A percentile compares a stretch with the other conserved stretches of the same genome.
These are phyloP conservation scores for Apis laboriosa DNA, from an alignment of 1,140 invertebrate species.

Conservation along the genomic window DNA sequence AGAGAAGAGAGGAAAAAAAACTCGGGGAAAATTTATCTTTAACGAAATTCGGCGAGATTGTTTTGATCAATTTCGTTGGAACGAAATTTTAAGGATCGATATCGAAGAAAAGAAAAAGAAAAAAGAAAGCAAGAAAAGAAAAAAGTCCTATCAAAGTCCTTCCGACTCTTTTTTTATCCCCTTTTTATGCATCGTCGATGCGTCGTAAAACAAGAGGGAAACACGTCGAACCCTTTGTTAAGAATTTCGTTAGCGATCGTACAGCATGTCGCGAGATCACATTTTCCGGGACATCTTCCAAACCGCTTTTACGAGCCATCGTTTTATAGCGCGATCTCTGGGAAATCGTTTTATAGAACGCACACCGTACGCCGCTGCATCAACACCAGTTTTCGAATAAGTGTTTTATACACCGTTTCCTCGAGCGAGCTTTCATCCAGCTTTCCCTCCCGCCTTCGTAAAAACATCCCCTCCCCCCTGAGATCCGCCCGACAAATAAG, in stretches of 20 bases:
- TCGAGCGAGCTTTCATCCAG: neutral
- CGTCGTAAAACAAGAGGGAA: neutral
- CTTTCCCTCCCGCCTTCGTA: neutral
- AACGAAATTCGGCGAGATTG: neutral
- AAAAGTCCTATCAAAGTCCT: neutral
- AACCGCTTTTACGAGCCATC: slow-evolving; percentile 4
- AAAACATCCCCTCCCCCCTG: neutral
- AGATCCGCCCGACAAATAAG: neutral
- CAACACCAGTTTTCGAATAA: neutral
- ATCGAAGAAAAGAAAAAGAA: too few species aligned
- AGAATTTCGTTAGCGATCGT: slow-evolving; percentile 24
- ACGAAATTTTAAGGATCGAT: neutral
- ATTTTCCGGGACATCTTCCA: neutral
- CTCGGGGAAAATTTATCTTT: neutral
- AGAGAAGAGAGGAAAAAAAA: too few species aligned
- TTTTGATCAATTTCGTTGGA: neutral
- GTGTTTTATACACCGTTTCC: neutral
- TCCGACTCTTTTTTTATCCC: too few species aligned
- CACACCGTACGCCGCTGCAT: too few species aligned
- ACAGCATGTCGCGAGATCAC: neutral
- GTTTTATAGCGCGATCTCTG: neutral
- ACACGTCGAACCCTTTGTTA: neutral
- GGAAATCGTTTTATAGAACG: slow-evolving; percentile 6
- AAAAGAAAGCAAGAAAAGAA: neutral
- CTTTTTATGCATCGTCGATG: neutral